Evolutionary conservation across 2,113 vertebrate species (phyloP).

Genomic region (Amphilophus citrinellus): DNA sequence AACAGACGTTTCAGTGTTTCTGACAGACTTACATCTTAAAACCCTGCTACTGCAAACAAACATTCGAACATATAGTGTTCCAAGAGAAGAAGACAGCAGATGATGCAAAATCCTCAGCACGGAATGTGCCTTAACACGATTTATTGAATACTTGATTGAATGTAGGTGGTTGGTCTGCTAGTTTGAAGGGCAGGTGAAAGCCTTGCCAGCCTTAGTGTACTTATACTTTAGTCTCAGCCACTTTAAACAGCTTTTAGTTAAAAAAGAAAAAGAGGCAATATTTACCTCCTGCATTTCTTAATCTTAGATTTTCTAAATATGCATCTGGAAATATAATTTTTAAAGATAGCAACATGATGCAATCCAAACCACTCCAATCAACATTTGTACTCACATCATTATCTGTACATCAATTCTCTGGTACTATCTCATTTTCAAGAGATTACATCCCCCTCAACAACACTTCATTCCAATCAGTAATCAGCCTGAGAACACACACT

Average conservation of each 20-base stretch:
- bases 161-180: not conserved
- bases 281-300: not conserved
- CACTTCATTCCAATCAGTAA: constrained; percentile 40
- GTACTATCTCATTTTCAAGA: constrained; percentile 7
- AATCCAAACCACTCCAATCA: not conserved
- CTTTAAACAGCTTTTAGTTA: not conserved
- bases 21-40: constrained; percentile 35
- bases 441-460: constrained; percentile 13
- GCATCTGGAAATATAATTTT: constrained; percentile 1
- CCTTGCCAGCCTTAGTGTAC: not conserved
- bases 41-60: constrained; percentile 5
- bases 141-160: not conserved
- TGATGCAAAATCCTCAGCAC: not conserved
- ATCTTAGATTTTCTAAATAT: not conserved
- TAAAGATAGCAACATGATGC: constrained; percentile 1
- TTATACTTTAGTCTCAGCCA: not conserved
- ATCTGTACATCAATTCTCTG: not conserved
- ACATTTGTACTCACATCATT: not conserved
- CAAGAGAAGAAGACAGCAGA: not conserved
- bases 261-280: not conserved
- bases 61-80: constrained; percentile 13
- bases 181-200: not conserved
- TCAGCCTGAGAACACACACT: constrained; percentile 3
- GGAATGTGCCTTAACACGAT: not conserved
- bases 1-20: constrained; percentile 44